These are phyloP conservation scores for Pheosia tremula DNA, from an alignment of 2,888 invertebrate species.

Conservation along the genomic window DNA sequence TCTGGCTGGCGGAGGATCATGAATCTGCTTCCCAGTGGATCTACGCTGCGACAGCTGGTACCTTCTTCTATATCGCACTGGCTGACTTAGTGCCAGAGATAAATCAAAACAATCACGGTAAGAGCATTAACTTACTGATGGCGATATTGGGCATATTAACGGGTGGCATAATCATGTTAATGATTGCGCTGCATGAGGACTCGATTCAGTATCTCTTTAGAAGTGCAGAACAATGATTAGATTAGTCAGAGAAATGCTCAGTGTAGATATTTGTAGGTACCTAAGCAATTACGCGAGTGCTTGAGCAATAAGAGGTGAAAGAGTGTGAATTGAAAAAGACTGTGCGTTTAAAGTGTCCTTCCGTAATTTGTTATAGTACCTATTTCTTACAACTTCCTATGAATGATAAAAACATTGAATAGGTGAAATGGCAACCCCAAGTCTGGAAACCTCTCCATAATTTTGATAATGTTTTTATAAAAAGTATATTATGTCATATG, in stretches of 20 bases:
- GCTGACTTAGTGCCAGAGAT: conserved; percentile 90
- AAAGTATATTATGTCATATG: conserved; percentile 1
- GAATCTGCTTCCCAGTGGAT: conserved; percentile 89
- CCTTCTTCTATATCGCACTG: conserved; percentile 92
- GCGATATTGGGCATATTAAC: conserved; percentile 87
- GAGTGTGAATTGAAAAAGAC: neutral
- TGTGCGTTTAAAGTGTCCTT: neutral
- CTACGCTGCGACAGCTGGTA: conserved; percentile 91
- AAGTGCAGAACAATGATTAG: conserved; percentile 69
- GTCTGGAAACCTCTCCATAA: neutral
- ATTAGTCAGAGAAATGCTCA: conserved; percentile 6
- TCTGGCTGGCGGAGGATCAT: conserved; percentile 88
- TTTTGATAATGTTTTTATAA: neutral
- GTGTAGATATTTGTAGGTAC: conserved; percentile 6
- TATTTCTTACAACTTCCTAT: neutral
- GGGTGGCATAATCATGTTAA: conserved; percentile 89
- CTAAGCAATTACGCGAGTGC: conserved; percentile 8
- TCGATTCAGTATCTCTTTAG: conserved; percentile 79
- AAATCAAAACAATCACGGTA: conserved; percentile 80
- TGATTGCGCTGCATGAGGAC: conserved; percentile 90
- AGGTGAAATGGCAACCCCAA: neutral
- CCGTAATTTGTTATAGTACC: neutral
- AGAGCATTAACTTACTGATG: conserved; percentile 82
- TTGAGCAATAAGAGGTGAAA: conserved; percentile 5
- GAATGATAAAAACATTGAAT: neutral